Percentiles rank a stretch among this genome's conserved stretches.
Conservation (phyloP, 2,113 vertebrate genomes). For the Prunella himalayana region DNA sequence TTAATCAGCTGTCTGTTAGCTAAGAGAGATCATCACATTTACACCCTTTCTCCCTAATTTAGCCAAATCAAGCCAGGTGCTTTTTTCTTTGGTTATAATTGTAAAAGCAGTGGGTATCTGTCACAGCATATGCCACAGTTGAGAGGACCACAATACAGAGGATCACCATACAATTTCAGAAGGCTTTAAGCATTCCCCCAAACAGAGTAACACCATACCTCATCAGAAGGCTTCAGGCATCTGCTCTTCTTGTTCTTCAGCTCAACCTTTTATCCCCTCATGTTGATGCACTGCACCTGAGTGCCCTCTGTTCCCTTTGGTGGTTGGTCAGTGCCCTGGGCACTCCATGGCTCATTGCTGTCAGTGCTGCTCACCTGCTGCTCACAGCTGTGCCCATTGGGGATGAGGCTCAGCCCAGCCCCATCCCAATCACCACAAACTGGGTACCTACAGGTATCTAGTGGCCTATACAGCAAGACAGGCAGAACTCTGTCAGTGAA, state of each 20-base stretch:
- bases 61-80: background rate
- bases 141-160: background rate
- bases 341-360: background rate
- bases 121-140: rapidly evolving
- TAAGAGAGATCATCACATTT: background rate
- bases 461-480: background rate
- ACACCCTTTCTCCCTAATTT: background rate
- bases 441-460: background rate
- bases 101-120: background rate
- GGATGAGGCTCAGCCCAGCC: background rate
- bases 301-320: background rate
- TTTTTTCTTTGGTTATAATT: background rate
- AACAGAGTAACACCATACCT: background rate
- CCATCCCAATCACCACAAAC: background rate
- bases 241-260: background rate
- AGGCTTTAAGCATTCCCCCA: background rate
- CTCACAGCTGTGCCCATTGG: background rate
- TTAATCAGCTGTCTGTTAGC: background rate
- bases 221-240: background rate
- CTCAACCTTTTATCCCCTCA: background rate
- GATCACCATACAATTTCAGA: background rate
- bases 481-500: background rate
- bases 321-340: background rate
- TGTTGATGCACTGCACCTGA: rapidly evolving
- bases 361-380: background rate